Conservation (phyloP, 2,888 invertebrate species). For the Erebia palarica region DNA sequence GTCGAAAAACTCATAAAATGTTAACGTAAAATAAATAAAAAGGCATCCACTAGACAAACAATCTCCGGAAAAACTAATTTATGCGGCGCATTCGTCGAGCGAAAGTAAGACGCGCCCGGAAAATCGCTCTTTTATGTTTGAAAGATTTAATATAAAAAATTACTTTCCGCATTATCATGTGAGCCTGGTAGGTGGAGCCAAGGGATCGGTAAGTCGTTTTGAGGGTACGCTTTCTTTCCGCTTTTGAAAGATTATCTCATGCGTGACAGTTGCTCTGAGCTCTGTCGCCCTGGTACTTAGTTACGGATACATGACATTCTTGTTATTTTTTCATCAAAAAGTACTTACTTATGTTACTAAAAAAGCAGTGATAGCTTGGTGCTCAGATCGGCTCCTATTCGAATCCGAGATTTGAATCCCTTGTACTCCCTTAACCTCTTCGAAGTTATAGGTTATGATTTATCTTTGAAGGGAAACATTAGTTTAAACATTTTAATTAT, state of each 20-base stretch:
- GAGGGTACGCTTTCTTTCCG: constrained; percentile 62
- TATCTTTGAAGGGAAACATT: too few relatives aligned
- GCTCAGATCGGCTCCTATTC: too few relatives aligned
- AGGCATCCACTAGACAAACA: constrained; percentile 71
- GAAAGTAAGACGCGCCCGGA: constrained; percentile 60
- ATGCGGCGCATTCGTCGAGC: constrained; percentile 68
- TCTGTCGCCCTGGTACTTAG: constrained; percentile 57
- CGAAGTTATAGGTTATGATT: too few relatives aligned
- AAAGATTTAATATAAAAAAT: constrained; percentile 79
- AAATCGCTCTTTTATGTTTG: constrained; percentile 76
- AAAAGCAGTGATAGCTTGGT: too few relatives aligned
- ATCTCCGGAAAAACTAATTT: constrained; percentile 80
- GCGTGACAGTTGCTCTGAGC: constrained; percentile 71
- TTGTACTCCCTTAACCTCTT: too few relatives aligned
- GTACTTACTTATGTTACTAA: too few relatives aligned
- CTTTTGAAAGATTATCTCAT: constrained; percentile 69
- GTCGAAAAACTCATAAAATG: constrained; percentile 71
- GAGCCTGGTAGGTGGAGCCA: constrained; percentile 59
- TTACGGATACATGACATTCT: constrained; percentile 43
- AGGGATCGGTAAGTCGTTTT: constrained; percentile 59
- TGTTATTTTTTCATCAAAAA: constrained; percentile 25
- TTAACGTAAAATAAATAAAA: constrained; percentile 67
- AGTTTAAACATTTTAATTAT: too few relatives aligned
- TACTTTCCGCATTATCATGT: constrained; percentile 78
- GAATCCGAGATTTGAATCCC: too few relatives aligned